Conservation (phyloP, 2,888 invertebrate genomes). For the Anthophora plumipes region DNA sequence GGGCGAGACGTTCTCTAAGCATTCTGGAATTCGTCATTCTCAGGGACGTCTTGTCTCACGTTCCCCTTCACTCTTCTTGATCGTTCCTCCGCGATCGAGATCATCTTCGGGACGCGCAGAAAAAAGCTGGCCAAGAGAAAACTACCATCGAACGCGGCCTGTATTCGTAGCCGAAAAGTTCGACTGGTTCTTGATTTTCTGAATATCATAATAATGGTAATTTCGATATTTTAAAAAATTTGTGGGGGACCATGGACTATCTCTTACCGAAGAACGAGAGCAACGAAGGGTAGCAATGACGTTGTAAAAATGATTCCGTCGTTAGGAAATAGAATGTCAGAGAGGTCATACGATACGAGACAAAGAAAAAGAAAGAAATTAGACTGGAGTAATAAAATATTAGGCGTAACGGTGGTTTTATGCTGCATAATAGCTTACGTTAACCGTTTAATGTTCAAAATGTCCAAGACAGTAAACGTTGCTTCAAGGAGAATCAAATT, state of each 20-base stretch:
- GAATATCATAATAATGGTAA: background rate
- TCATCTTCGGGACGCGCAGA: background rate
- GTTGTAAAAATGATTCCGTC: background rate
- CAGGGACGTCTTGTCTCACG: slow-evolving; percentile 49
- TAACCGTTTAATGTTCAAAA: slow-evolving; percentile 2
- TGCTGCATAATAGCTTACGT: background rate
- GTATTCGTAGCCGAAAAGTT: background rate
- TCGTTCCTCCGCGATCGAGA: slow-evolving; percentile 10
- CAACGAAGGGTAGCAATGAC: no score
- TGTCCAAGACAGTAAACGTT: background rate
- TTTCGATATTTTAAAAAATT: background rate
- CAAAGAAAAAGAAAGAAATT: background rate
- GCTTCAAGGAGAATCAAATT: slow-evolving; percentile 28
- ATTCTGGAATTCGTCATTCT: slow-evolving; percentile 61
- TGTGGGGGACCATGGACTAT: no score
- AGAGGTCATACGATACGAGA: no score
- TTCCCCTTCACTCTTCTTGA: slow-evolving; percentile 41
- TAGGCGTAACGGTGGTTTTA: background rate
- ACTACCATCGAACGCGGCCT: background rate
- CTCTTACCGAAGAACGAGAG: no score
- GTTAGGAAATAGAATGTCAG: background rate
- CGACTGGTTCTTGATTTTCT: background rate
- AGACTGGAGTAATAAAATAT: background rate
- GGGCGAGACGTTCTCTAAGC: slow-evolving; percentile 48
- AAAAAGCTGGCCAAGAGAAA: background rate